Percentiles rank a stretch among this genome's conserved stretches.
Conservation (phyloP, 2,797 vertebrate genomes). For the Pantherophis alleghaniensis region DNA sequence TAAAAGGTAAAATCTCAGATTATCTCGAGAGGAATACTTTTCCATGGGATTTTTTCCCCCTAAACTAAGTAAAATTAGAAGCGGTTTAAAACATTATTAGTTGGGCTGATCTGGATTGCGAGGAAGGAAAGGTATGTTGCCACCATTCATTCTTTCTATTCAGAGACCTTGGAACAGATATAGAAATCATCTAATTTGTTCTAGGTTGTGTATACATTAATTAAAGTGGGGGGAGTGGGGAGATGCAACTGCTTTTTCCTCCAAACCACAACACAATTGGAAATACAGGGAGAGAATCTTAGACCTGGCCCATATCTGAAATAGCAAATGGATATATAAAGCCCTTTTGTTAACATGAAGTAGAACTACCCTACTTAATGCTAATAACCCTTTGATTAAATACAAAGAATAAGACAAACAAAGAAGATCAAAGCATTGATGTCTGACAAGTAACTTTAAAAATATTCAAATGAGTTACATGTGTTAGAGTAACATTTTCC, state of each 20-base stretch:
- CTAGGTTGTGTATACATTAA: neutral
- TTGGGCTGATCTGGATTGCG: neutral
- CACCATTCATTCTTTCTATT: neutral
- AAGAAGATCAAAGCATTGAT: slow-evolving; percentile 4
- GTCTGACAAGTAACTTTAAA: slow-evolving; percentile 18
- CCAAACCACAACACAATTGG: neutral
- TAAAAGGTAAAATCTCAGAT: slow-evolving; percentile 25
- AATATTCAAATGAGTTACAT: neutral
- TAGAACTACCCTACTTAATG: neutral
- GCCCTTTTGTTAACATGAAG: neutral
- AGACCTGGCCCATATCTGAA: neutral
- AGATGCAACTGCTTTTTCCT: neutral
- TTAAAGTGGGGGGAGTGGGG: neutral
- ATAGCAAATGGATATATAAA: neutral
- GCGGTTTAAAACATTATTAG: neutral
- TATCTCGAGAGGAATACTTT: slow-evolving; percentile 29
- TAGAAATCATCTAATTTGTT: neutral
- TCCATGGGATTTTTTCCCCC: slow-evolving; percentile 13
- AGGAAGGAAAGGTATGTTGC: neutral
- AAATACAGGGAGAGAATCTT: neutral
- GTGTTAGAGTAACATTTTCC: neutral
- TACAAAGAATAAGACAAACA: slow-evolving; percentile 28
- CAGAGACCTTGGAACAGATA: neutral
- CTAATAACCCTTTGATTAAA: neutral
- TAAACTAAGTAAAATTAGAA: neutral